A percentile compares a stretch with the other conserved stretches of the same genome.
Evolutionary conservation across 1,140 invertebrate species (phyloP).

Genomic region (Pseudomyrmex cubaensis): DNA sequence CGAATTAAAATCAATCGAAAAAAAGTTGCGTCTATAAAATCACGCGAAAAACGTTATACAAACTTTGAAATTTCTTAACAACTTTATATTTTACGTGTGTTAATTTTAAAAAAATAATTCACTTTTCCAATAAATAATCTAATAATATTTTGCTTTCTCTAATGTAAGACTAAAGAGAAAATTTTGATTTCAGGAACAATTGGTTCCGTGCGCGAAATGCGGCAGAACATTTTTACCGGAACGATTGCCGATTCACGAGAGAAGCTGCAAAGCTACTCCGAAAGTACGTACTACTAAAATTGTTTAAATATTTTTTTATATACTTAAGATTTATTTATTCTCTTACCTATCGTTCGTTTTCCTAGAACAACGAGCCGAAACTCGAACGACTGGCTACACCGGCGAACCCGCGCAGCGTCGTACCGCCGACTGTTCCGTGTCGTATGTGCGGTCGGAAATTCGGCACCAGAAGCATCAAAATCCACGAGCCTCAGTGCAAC

Average conservation of each 20-base stretch:
- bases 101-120: too few relatives aligned
- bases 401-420: slow-evolving; percentile 86
- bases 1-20: background rate
- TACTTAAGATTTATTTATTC: background rate
- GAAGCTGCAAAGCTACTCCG: slow-evolving; percentile 85
- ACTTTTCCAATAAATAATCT: too few relatives aligned
- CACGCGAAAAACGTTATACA: too few relatives aligned
- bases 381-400: slow-evolving; percentile 81
- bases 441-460: slow-evolving; percentile 91
- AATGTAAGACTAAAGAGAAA: background rate
- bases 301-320: background rate
- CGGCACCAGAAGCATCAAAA: slow-evolving; percentile 89
- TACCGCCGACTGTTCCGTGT: slow-evolving; percentile 85
- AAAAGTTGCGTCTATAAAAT: background rate
- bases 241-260: slow-evolving; percentile 88
- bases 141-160: slow-evolving; percentile 6
- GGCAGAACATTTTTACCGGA: slow-evolving; percentile 90
- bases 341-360: background rate
- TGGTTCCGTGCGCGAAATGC: slow-evolving; percentile 89
- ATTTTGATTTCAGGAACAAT: slow-evolving; percentile 78
- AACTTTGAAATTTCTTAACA: too few relatives aligned
- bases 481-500: slow-evolving; percentile 93
- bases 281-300: slow-evolving; percentile 61
- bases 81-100: too few relatives aligned
- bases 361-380: slow-evolving; percentile 46